These are phyloP conservation scores for Edolisoma coerulescens DNA, from an alignment of 2,113 vertebrate species.

Conservation along the genomic window DNA sequence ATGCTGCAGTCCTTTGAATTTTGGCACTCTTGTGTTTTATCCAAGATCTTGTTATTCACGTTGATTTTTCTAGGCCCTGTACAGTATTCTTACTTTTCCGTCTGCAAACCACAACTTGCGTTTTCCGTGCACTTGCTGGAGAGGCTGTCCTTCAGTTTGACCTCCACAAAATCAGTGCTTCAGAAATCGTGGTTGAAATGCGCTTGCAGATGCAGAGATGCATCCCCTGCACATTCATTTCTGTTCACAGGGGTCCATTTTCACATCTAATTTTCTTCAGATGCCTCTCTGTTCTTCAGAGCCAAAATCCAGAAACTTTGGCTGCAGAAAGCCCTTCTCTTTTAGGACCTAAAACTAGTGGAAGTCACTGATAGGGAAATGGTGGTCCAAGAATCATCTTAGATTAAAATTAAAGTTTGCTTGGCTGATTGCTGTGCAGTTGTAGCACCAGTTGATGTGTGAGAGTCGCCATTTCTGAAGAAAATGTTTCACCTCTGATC, in stretches of 20 bases:
- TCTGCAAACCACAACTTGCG: neutral
- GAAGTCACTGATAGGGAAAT: rapidly evolving
- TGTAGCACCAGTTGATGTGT: neutral
- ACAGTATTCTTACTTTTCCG: neutral
- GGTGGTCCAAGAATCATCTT: neutral
- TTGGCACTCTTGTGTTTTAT: neutral
- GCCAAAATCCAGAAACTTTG: neutral
- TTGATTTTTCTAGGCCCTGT: neutral
- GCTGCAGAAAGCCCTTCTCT: neutral
- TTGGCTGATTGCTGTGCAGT: neutral
- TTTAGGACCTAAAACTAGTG: neutral
- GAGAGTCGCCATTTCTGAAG: neutral
- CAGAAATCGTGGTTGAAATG: neutral
- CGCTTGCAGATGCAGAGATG: neutral
- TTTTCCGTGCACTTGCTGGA: neutral
- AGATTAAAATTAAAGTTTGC: neutral
- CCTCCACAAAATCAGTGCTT: neutral
- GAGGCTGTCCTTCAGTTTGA: neutral
- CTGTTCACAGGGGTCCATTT: neutral
- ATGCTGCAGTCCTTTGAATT: slow-evolving; percentile 23
- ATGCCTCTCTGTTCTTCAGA: neutral
- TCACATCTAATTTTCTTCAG: neutral
- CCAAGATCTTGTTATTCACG: neutral
- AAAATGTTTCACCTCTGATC: neutral
- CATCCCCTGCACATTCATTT: neutral